phyloP scores from a whole-genome alignment of 2,797 vertebrate genomes.

The Pseudochromis fuscus region DNA sequence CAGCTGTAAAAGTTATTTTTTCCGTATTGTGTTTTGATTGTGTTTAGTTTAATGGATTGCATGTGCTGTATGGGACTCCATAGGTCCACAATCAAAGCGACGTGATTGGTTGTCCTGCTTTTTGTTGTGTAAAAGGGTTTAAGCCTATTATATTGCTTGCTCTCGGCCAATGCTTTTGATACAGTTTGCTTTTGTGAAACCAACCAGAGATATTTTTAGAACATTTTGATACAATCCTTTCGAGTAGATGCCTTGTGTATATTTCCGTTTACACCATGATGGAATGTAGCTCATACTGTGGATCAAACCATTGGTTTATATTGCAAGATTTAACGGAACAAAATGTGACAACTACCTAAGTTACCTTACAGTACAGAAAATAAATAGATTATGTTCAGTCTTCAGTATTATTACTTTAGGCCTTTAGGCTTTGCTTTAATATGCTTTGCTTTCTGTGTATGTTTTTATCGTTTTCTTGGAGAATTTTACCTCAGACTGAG shows the following conservation, averaged over 20 bases:
- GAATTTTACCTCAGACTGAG: slow-evolving; percentile 83
- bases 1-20: slow-evolving; percentile 77
- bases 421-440: slow-evolving; percentile 83
- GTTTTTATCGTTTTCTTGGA: slow-evolving; percentile 78
- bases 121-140: slow-evolving; percentile 80
- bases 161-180: slow-evolving; percentile 86
- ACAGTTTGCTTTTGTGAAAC: slow-evolving; percentile 87
- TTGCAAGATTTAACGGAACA: slow-evolving; percentile 80
- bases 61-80: slow-evolving; percentile 84
- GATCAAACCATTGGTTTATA: slow-evolving; percentile 82
- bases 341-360: slow-evolving; percentile 83
- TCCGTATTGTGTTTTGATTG: slow-evolving; percentile 82
- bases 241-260: slow-evolving; percentile 86
- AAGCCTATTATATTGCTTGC: slow-evolving; percentile 83
- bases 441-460: slow-evolving; percentile 83
- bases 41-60: slow-evolving; percentile 85
- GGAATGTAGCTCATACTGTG: slow-evolving; percentile 86
- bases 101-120: slow-evolving; percentile 84
- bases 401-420: slow-evolving; percentile 79
- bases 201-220: slow-evolving; percentile 87
- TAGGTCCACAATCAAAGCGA: slow-evolving; percentile 85
- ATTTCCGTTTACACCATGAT: slow-evolving; percentile 84
- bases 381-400: slow-evolving; percentile 74
- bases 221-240: slow-evolving; percentile 87
- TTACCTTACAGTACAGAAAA: slow-evolving; percentile 78